Evolutionary conservation across 2,888 invertebrate genomes (phyloP).

Genomic region (Drosophila prostipennis): DNA sequence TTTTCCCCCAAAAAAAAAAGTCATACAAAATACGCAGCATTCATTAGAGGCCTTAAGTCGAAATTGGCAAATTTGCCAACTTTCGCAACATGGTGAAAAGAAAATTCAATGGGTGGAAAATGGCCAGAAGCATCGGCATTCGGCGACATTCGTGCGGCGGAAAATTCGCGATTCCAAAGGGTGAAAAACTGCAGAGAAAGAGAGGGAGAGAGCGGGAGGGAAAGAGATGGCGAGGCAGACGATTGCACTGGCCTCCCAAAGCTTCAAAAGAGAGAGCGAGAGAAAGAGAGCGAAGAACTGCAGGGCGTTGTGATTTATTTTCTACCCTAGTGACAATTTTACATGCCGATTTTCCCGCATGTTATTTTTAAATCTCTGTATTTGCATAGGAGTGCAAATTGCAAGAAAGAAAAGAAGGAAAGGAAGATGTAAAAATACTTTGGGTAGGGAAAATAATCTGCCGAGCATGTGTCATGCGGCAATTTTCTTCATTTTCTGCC

Average conservation of each 20-base stretch:
- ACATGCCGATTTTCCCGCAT: slow-evolving; percentile 60
- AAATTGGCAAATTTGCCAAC: background rate
- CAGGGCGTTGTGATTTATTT: slow-evolving; percentile 69
- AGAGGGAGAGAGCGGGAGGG: background rate
- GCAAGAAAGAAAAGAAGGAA: slow-evolving; percentile 44
- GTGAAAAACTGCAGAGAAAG: slow-evolving; percentile 53
- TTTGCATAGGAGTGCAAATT: slow-evolving; percentile 65
- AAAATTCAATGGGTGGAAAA: slow-evolving; percentile 62
- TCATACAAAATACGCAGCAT: background rate
- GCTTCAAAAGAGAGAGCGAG: slow-evolving; percentile 1
- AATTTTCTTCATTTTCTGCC: slow-evolving; percentile 6
- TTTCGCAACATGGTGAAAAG: slow-evolving; percentile 4
- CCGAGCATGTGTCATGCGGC: slow-evolving; percentile 39
- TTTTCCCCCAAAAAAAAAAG: background rate
- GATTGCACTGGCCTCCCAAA: slow-evolving; percentile 58
- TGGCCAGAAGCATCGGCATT: slow-evolving; percentile 57
- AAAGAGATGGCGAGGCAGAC: slow-evolving; percentile 35
- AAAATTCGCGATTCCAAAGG: slow-evolving; percentile 59
- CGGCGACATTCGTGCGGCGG: slow-evolving; percentile 53
- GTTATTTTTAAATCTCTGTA: slow-evolving; percentile 67
- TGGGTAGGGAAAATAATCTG: slow-evolving; percentile 40
- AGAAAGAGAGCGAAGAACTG: background rate
- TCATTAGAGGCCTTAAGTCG: background rate
- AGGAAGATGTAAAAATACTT: slow-evolving; percentile 70
- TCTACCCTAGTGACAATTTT: slow-evolving; percentile 76